Evolutionary conservation across 2,888 invertebrate species (phyloP), one percentile per base, ranked within the genome.

Genomic region (Sclerodermus sp.): DNA sequence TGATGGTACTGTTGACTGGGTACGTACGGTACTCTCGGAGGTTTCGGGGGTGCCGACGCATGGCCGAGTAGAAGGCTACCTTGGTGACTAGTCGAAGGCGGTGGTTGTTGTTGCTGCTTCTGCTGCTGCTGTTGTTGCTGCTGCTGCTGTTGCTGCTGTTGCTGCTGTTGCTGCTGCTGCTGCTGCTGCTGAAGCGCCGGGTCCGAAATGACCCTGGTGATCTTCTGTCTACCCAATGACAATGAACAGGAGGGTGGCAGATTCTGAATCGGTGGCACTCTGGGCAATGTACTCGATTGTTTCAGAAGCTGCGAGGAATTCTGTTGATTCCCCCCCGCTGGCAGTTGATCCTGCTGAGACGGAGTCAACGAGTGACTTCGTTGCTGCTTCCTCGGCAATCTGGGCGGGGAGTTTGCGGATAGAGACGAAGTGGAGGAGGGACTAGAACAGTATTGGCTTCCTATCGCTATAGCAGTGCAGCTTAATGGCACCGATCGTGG

Each of bases 311-410:
- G 23, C 23, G 23, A 23, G 3, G 23, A 23, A 23, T 23, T 23
- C 4, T 23, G 23, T 5, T 23, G n/a, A n/a, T n/a, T n/a, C n/a
- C n/a, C n/a, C n/a, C n/a, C 8, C 4, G 23, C 23, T 23, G 23
- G 23, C 23, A 62, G 60, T 17, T 62, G 64, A 10, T 59, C 62
- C 1, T 53, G 10, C 9, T 42, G 42, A 4, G 65, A 62, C 0
- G 90, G 89, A 0, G 90, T 90, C 30, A 91, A 76, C 0, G 90
- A 90, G 69, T 90, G 89, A n/a, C 90, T 90, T 51, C 90, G 82
- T 74, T 91, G 89, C 68, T 87, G 86, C 68, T 87, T 80, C 49
- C 76, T 67, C 0, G 79, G 79, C 23, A 80, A 64, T 42, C 79
- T 70, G 0, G 80, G 79, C 1, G 79, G 77, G 1, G 77, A 74